A percentile compares a stretch with the other conserved stretches of the same genome.
Evolutionary conservation across 2,797 vertebrate species (phyloP).

Genomic region (Tapera naevia): DNA sequence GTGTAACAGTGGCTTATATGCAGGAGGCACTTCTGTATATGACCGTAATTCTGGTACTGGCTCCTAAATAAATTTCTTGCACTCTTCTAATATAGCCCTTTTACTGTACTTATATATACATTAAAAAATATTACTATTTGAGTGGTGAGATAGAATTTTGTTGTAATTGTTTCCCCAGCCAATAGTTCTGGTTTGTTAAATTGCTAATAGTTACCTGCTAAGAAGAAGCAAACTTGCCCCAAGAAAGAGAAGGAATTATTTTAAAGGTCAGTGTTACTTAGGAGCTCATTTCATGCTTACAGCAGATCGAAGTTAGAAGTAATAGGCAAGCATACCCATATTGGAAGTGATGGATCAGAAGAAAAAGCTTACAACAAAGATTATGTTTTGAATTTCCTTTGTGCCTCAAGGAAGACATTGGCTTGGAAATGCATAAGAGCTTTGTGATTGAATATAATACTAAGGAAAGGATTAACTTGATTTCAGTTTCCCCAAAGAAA

Average conservation of each 20-base stretch:
- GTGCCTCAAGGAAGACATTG: not conserved
- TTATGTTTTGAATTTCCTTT: not conserved
- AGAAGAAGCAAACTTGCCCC: not conserved
- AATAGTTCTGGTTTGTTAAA: slow-evolving; percentile 1
- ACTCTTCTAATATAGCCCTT: not conserved
- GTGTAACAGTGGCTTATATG: not conserved
- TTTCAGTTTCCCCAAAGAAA: not conserved
- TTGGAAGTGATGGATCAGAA: not conserved
- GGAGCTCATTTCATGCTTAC: not conserved
- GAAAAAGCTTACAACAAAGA: not conserved
- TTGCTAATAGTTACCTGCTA: not conserved
- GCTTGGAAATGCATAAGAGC: not conserved
- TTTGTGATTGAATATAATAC: not conserved
- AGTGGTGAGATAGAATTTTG: not conserved
- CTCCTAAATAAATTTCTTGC: not conserved
- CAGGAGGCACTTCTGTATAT: not conserved
- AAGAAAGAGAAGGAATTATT: slow-evolving; percentile 15
- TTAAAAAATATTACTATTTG: not conserved
- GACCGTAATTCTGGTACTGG: not conserved
- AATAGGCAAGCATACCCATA: not conserved
- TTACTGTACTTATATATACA: not conserved
- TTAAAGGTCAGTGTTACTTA: slow-evolving; percentile 30
- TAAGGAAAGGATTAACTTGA: not conserved
- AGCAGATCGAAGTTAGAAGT: not conserved
- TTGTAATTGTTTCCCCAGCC: not conserved